Evolutionary conservation across 92 coral and sea anemone species (phyloP).

Genomic region (Palythoa grandis): DNA sequence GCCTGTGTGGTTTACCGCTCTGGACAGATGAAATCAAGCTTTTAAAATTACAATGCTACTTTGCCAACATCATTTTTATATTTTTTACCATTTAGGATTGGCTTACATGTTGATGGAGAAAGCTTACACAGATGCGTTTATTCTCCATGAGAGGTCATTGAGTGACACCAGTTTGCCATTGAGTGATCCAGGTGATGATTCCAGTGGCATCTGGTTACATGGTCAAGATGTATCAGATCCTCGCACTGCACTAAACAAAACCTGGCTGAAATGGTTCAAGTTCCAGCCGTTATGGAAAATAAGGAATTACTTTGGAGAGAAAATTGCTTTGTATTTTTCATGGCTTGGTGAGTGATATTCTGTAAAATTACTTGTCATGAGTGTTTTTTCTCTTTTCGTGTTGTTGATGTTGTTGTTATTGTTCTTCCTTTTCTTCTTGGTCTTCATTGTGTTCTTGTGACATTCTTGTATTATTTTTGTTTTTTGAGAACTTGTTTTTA

Average conservation of each 20-base stretch:
- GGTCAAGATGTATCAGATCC: constrained; percentile 89
- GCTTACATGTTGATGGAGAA: constrained; percentile 88
- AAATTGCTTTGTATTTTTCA: constrained; percentile 92
- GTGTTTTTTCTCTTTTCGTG: too few species aligned
- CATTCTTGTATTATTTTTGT: too few species aligned
- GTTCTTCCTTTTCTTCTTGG: too few species aligned
- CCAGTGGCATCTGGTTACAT: constrained; percentile 57
- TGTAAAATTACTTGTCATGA: too few species aligned
- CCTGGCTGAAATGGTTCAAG: constrained; percentile 86
- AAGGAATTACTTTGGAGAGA: constrained; percentile 95
- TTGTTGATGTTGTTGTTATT: too few species aligned
- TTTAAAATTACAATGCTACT: too few species aligned
- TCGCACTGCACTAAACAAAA: constrained; percentile 73
- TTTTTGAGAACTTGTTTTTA: too few species aligned
- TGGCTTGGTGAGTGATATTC: constrained; percentile 80
- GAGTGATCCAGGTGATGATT: constrained; percentile 65
- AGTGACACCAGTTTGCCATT: constrained; percentile 74
- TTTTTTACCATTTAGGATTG: constrained; percentile 60
- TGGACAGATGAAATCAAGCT: too few species aligned
- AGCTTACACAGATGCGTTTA: constrained; percentile 89
- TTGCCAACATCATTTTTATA: too few species aligned
- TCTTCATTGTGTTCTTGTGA: too few species aligned
- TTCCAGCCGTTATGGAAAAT: constrained; percentile 97
- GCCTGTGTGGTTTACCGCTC: too few species aligned
- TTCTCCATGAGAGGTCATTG: constrained; percentile 79